Conservation (phyloP, 2,113 vertebrate genomes). For the Nipponia nippon region DNA sequence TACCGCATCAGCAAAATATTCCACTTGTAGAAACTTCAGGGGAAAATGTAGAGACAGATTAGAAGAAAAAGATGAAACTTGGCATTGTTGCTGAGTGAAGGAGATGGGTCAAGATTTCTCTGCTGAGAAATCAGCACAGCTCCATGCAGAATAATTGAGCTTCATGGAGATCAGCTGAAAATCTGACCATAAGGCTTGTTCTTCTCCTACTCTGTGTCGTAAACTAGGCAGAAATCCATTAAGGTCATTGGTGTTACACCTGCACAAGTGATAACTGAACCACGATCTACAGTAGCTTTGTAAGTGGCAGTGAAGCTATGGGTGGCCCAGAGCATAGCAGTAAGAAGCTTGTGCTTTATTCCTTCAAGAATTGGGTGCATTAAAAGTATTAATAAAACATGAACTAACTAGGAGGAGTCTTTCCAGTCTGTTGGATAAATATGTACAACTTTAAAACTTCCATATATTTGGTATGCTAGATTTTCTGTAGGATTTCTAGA, state of each 20-base stretch:
- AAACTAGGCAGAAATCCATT: neutral
- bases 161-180: neutral
- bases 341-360: neutral
- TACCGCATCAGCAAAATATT: neutral
- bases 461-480: neutral
- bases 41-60: neutral
- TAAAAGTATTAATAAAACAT: neutral
- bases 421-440: neutral
- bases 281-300: accelerated
- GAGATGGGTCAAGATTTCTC: neutral
- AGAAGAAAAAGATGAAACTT: neutral
- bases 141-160: neutral
- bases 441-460: neutral
- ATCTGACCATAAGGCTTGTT: neutral
- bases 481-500: neutral
- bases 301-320: neutral
- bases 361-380: neutral
- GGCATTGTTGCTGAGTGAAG: neutral
- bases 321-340: neutral
- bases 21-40: neutral
- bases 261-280: neutral
- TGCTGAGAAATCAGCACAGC: neutral
- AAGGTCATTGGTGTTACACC: neutral
- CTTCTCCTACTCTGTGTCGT: neutral
- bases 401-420: neutral